Conservation (phyloP, 2,113 vertebrate species). For the Sturnira hondurensis region DNA sequence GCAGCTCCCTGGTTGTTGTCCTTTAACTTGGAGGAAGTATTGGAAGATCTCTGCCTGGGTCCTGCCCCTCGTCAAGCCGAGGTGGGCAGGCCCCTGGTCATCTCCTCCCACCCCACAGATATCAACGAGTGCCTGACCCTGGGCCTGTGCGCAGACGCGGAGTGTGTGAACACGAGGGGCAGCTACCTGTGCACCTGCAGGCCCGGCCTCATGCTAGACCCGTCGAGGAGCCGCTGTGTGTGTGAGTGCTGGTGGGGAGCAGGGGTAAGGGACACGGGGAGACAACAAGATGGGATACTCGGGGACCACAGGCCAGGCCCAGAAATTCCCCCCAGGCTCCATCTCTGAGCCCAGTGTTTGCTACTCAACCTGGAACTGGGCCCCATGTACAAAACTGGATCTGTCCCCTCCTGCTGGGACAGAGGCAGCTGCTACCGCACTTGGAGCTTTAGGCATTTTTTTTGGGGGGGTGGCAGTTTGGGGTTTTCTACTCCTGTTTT, state of each 20-base stretch:
- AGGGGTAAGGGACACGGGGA: neutral
- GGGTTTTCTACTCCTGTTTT: neutral
- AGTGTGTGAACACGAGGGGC: slow-evolving; percentile 95
- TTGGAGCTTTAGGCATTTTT: neutral
- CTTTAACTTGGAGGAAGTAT: neutral
- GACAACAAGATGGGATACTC: neutral
- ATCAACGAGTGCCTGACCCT: slow-evolving; percentile 92
- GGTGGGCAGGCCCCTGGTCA: neutral
- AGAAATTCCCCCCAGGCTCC: neutral
- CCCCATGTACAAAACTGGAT: neutral
- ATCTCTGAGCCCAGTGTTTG: neutral
- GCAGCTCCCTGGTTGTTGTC: neutral
- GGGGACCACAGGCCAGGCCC: neutral
- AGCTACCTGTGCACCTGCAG: slow-evolving; percentile 94
- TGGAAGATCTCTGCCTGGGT: neutral
- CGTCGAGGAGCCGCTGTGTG: slow-evolving; percentile 93
- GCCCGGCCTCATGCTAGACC: slow-evolving; percentile 91
- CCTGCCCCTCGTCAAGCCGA: neutral
- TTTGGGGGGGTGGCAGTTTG: neutral
- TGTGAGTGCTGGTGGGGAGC: slow-evolving; percentile 86
- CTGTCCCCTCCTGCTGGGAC: neutral
- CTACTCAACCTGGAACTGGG: neutral
- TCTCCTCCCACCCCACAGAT: slow-evolving; percentile 82
- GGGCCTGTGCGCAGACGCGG: slow-evolving; percentile 90
- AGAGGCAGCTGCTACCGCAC: neutral